phyloP scores from a whole-genome alignment of 2,888 invertebrate species.

The Philonicus albiceps region DNA sequence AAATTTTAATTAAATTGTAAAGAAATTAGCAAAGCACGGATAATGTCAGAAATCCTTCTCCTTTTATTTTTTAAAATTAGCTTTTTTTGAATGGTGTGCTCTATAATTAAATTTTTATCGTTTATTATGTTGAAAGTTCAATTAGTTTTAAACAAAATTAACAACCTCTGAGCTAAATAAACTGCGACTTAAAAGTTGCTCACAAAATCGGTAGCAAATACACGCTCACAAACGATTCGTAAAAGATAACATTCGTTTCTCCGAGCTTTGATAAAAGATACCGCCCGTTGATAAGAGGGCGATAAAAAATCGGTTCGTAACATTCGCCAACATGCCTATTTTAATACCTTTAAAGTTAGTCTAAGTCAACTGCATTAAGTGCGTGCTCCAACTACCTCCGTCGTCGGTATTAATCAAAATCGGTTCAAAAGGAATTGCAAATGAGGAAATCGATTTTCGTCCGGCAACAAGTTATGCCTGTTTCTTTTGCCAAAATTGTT shows the following conservation, averaged over 20 bases:
- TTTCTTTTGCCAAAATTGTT: neutral
- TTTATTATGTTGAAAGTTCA: neutral
- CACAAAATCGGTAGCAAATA: neutral
- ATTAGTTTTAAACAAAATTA: neutral
- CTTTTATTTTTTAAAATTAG: too few species aligned
- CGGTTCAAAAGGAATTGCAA: neutral
- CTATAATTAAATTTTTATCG: neutral
- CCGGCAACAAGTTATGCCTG: neutral
- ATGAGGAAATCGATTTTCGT: neutral
- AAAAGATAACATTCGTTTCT: conserved; percentile 1
- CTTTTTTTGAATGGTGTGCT: neutral
- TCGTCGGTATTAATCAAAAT: neutral
- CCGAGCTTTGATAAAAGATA: conserved; percentile 29
- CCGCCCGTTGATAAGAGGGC: neutral
- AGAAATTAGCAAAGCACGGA: neutral
- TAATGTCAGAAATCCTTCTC: neutral
- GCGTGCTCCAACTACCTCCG: neutral
- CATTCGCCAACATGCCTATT: neutral
- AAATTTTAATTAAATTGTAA: neutral
- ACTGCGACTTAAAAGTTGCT: neutral
- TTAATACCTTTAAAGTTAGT: neutral
- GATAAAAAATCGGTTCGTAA: conserved; percentile 9
- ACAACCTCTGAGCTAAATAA: neutral
- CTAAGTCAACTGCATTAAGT: neutral
- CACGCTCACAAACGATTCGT: neutral